Conservation (phyloP, 2,797 vertebrate genomes). For the Alauda arvensis region DNA sequence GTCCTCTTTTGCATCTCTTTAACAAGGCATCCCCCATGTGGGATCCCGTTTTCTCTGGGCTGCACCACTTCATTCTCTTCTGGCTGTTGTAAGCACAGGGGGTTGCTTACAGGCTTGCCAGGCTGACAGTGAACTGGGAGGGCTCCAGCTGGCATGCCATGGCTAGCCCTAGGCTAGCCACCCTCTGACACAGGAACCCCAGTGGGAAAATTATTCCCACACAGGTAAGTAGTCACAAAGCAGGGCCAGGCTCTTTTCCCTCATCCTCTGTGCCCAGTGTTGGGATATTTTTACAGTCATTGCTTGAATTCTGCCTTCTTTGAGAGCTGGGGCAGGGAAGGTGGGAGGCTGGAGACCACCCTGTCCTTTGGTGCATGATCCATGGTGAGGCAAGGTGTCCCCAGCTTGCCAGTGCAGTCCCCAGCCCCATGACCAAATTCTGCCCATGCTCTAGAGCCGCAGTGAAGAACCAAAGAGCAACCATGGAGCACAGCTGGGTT, state of each 20-base stretch:
- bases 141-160: neutral
- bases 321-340: neutral
- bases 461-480: neutral
- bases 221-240: neutral
- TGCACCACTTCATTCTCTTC: neutral
- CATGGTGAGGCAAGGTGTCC: accelerated
- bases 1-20: slow-evolving; percentile 13
- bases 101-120: neutral
- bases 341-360: neutral
- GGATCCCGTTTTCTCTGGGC: neutral
- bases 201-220: neutral
- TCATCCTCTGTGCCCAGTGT: neutral
- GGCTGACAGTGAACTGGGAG: neutral
- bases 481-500: accelerated
- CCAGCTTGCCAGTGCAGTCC: neutral
- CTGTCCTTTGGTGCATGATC: accelerated
- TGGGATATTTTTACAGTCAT: neutral
- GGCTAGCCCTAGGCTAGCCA: neutral
- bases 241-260: neutral
- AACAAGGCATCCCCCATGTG: neutral
- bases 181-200: slow-evolving; percentile 11
- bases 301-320: neutral
- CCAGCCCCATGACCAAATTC: neutral
- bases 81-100: neutral
- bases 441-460: neutral